A percentile compares a stretch with the other conserved stretches of the same genome.
These are phyloP conservation scores for Trilocha varians DNA, from an alignment of 2,888 invertebrate genomes.

Conservation along the genomic window DNA sequence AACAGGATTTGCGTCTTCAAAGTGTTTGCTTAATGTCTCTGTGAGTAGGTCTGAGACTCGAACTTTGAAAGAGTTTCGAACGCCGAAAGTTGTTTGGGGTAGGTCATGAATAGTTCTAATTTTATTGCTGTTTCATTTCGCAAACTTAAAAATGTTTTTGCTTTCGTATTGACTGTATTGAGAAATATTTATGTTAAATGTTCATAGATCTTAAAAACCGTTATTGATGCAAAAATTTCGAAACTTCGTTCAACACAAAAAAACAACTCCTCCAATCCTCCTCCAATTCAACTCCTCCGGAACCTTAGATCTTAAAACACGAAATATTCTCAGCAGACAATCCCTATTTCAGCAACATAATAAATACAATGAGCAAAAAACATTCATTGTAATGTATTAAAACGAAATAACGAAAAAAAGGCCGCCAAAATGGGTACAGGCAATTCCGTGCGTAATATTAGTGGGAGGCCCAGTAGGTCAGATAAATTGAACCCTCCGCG, in stretches of 20 bases:
- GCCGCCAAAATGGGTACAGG: slow-evolving; percentile 41
- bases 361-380: neutral
- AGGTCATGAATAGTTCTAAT: slow-evolving; percentile 29
- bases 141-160: too few species aligned
- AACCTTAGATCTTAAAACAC: neutral
- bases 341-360: neutral
- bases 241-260: too few species aligned
- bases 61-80: neutral
- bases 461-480: slow-evolving; percentile 71
- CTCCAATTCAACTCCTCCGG: too few species aligned
- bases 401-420: slow-evolving; percentile 25
- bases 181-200: too few species aligned
- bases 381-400: slow-evolving; percentile 7
- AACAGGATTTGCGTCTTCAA: neutral
- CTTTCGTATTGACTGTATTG: too few species aligned
- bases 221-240: too few species aligned
- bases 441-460: slow-evolving; percentile 62
- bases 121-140: too few species aligned
- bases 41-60: too few species aligned
- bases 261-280: too few species aligned
- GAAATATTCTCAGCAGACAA: neutral
- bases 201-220: too few species aligned
- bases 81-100: slow-evolving; percentile 16
- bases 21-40: neutral
- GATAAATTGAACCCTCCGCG: slow-evolving; percentile 71